phyloP scores from a whole-genome alignment of 1,140 invertebrate species.

The Drosophila ironensis region DNA sequence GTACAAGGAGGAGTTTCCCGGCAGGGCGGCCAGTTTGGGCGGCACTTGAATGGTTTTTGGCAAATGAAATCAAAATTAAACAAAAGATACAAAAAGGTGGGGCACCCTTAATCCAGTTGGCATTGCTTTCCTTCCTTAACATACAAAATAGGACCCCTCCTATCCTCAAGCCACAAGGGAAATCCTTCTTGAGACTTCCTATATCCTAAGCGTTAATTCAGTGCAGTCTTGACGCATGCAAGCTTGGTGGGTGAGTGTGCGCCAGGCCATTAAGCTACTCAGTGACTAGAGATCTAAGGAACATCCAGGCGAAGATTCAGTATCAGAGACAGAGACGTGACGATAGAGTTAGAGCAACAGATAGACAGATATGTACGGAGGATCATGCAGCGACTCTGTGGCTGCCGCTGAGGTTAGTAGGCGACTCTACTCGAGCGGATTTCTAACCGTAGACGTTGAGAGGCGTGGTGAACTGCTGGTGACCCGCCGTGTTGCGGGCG shows the following conservation, averaged over 20 bases:
- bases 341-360: slow-evolving; percentile 7
- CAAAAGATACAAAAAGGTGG: slow-evolving; percentile 4
- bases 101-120: too few species aligned
- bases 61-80: slow-evolving; percentile 29
- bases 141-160: too few species aligned
- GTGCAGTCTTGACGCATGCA: slow-evolving; percentile 38
- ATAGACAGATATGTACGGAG: slow-evolving; percentile 18
- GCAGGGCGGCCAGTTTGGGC: slow-evolving; percentile 86
- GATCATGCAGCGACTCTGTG: slow-evolving; percentile 49
- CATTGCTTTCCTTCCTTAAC: too few species aligned
- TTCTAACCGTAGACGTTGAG: slow-evolving; percentile 81
- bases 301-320: not conserved
- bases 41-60: slow-evolving; percentile 83
- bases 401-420: slow-evolving; percentile 27
- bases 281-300: slow-evolving; percentile 19
- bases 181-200: too few species aligned
- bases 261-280: slow-evolving; percentile 17
- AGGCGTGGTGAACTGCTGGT: slow-evolving; percentile 63
- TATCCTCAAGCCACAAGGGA: too few species aligned
- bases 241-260: slow-evolving; percentile 28
- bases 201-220: not conserved
- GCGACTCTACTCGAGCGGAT: slow-evolving; percentile 37
- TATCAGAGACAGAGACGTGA: not conserved
- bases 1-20: slow-evolving; percentile 89
- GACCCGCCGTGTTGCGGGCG: slow-evolving; percentile 87